phyloP scores from a whole-genome alignment of 30 jellyfish, hydroid and myxozoan genomes.

The Catostylus mosaicus region DNA sequence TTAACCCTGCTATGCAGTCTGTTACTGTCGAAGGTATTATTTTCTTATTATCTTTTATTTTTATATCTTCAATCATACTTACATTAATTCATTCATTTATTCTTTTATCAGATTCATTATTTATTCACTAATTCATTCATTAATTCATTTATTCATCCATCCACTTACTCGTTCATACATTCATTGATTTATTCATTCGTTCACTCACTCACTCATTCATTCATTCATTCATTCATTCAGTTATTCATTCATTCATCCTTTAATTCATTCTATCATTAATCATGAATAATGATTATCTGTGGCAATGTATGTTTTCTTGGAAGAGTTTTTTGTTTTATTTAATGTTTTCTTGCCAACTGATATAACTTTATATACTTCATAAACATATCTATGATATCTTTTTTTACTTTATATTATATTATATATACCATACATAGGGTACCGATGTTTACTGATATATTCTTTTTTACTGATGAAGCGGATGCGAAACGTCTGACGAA shows the following conservation, averaged over 20 bases:
- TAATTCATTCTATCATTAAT: neutral
- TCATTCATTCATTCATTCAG: neutral
- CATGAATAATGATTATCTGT: too few species aligned
- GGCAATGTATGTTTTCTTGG: too few species aligned
- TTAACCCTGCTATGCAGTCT: conserved; percentile 68
- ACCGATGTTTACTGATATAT: too few species aligned
- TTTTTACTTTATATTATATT: too few species aligned
- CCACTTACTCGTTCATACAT: neutral
- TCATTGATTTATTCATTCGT: neutral
- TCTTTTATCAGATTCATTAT: neutral
- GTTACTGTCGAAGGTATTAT: conserved; percentile 55
- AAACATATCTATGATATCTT: too few species aligned
- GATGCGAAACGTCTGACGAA: too few species aligned
- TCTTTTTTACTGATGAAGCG: too few species aligned
- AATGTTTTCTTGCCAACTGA: neutral
- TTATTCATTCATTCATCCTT: neutral
- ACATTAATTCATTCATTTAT: neutral
- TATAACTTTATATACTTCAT: too few species aligned
- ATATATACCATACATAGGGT: too few species aligned
- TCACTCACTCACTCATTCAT: neutral
- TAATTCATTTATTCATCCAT: neutral
- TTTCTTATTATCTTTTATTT: neutral
- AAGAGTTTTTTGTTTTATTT: neutral
- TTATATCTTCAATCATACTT: neutral
- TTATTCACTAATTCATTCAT: neutral